A percentile compares a stretch with the other conserved stretches of the same genome.
Conservation (phyloP, 2,113 vertebrate genomes). For the Micronisus gabar region DNA sequence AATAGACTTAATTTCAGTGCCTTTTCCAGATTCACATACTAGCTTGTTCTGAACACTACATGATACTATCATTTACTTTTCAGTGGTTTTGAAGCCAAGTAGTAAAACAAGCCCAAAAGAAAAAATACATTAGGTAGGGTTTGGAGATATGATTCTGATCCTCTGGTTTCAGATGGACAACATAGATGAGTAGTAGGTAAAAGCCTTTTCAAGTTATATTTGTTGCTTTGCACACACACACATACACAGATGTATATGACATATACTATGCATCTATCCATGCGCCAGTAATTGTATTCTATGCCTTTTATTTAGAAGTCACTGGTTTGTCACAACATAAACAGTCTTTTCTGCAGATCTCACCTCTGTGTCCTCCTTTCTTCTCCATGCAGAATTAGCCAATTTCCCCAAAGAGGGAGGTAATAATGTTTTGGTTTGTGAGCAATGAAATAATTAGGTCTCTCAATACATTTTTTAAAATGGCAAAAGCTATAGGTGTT, state of each 20-base stretch:
- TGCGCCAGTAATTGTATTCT: background rate
- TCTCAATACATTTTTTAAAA: slow-evolving; percentile 26
- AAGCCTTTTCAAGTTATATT: background rate
- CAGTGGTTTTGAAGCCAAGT: background rate
- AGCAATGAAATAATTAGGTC: slow-evolving; percentile 52
- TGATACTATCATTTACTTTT: background rate
- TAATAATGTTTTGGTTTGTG: background rate
- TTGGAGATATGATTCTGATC: background rate
- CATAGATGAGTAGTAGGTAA: background rate
- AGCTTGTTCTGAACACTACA: background rate
- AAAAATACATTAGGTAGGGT: background rate
- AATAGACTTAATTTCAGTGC: background rate
- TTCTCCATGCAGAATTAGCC: background rate
- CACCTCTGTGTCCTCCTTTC: background rate
- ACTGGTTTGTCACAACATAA: background rate
- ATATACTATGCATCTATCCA: background rate
- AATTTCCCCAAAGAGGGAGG: background rate
- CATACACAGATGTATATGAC: background rate
- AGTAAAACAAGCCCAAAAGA: background rate
- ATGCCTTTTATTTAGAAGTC: background rate
- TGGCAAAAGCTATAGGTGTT: slow-evolving; percentile 34
- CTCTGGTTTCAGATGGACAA: background rate
- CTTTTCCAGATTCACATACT: background rate
- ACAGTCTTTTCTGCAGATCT: background rate
- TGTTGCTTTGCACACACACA: background rate